A percentile compares a stretch with the other conserved stretches of the same genome.
Conservation (phyloP, 2,888 invertebrate species). For the Liposcelis brunnea region DNA sequence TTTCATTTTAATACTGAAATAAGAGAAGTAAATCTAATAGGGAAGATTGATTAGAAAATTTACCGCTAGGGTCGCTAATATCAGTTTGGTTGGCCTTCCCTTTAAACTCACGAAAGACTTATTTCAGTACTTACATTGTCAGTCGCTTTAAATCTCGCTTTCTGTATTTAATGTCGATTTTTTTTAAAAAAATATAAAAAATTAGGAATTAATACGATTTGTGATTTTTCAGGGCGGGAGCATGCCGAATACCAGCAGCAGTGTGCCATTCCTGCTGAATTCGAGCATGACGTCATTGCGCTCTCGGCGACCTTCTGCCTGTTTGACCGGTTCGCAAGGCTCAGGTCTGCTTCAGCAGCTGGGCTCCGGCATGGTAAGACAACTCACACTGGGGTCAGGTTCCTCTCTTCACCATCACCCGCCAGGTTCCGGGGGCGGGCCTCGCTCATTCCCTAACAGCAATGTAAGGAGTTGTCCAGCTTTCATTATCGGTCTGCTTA, state of each 20-base stretch:
- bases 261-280: slow-evolving; percentile 69
- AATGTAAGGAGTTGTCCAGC: slow-evolving; percentile 29
- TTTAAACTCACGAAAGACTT: too few species aligned
- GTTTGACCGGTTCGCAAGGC: slow-evolving; percentile 51
- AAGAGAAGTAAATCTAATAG: too few species aligned
- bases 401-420: slow-evolving; percentile 35
- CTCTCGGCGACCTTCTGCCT: slow-evolving; percentile 55
- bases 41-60: too few species aligned
- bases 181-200: too few species aligned
- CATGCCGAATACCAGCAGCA: slow-evolving; percentile 78
- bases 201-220: too few species aligned
- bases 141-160: too few species aligned
- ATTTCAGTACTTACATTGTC: too few species aligned
- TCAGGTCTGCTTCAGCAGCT: slow-evolving; percentile 71
- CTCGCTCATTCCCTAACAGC: slow-evolving; percentile 34
- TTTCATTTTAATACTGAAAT: too few species aligned
- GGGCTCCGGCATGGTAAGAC: slow-evolving; percentile 89
- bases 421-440: slow-evolving; percentile 24
- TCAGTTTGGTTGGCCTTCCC: too few species aligned
- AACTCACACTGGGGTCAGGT: slow-evolving; percentile 43
- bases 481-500: slow-evolving; percentile 12
- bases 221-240: slow-evolving; percentile 65
- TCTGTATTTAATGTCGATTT: too few species aligned
- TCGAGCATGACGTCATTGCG: slow-evolving; percentile 58
- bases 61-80: too few species aligned